A percentile compares a stretch with the other conserved stretches of the same genome.
phyloP scores from a whole-genome alignment of 2,888 invertebrate genomes.

The Lasioglossum morio region DNA sequence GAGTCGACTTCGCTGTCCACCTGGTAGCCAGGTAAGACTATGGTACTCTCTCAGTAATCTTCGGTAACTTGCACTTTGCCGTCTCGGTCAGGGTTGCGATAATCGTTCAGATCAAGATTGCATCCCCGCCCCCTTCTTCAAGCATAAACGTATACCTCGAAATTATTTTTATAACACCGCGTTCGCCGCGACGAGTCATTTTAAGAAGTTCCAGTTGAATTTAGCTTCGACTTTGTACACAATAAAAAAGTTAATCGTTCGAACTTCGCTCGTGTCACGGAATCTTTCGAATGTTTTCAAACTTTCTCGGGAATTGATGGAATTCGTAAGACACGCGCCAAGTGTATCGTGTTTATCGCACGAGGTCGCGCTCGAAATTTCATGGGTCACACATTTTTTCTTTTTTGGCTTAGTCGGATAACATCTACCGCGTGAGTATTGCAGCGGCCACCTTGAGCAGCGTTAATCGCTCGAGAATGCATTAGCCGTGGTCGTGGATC shows the following conservation, averaged over 20 bases:
- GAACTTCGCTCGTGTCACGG: neutral
- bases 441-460: slow-evolving; percentile 22
- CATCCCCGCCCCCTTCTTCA: neutral
- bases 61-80: neutral
- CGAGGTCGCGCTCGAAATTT: slow-evolving; percentile 62
- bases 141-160: neutral
- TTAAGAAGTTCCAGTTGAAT: neutral
- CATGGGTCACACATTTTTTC: slow-evolving; percentile 50
- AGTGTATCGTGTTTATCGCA: slow-evolving; percentile 38
- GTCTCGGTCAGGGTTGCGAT: slow-evolving; percentile 4
- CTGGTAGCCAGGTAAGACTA: slow-evolving; percentile 70
- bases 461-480: neutral
- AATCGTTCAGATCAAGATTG: neutral
- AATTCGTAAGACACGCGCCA: slow-evolving; percentile 20
- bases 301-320: slow-evolving; percentile 18
- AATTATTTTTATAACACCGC: slow-evolving; percentile 1
- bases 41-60: neutral
- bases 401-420: slow-evolving; percentile 50
- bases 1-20: slow-evolving; percentile 57
- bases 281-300: slow-evolving; percentile 1
- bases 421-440: slow-evolving; percentile 39
- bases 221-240: neutral
- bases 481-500: neutral
- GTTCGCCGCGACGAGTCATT: neutral
- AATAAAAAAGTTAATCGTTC: neutral